Conservation (phyloP, 1,140 invertebrate species). For the Fopius arisanus region DNA sequence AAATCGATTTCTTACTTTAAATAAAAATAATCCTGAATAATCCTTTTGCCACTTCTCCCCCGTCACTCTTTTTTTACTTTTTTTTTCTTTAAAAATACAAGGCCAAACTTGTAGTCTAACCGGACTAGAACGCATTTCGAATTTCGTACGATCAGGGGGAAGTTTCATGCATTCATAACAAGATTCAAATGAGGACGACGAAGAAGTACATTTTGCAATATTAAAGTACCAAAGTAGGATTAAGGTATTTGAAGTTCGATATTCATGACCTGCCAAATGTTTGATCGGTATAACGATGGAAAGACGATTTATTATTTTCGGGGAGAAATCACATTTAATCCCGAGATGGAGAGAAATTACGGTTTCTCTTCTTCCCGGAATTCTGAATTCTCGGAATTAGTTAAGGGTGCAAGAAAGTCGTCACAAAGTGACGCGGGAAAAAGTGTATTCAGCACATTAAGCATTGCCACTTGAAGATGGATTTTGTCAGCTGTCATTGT, state of each 20-base stretch:
- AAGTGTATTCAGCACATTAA: not conserved
- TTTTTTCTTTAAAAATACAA: not conserved
- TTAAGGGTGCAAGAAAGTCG: no score
- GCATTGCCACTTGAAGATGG: not conserved
- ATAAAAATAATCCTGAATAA: no score
- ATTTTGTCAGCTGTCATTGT: not conserved
- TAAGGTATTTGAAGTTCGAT: not conserved
- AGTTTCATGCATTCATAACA: not conserved
- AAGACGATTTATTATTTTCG: not conserved
- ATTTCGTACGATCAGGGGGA: not conserved
- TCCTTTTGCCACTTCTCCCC: not conserved
- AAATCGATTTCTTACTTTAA: no score
- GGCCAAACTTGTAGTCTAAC: not conserved
- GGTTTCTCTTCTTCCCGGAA: no score
- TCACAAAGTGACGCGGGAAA: not conserved
- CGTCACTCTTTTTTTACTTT: not conserved
- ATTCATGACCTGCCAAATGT: not conserved
- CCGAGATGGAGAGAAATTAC: no score
- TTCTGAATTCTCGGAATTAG: no score
- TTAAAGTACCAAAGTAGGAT: not conserved
- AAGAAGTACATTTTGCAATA: not conserved
- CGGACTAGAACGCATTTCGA: not conserved
- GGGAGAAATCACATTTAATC: no score
- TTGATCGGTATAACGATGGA: not conserved
- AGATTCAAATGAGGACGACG: not conserved